Percentiles rank a stretch among this genome's conserved stretches.
phyloP scores from a whole-genome alignment of 2,888 invertebrate species.

The Dryocosmus kuriphilus region DNA sequence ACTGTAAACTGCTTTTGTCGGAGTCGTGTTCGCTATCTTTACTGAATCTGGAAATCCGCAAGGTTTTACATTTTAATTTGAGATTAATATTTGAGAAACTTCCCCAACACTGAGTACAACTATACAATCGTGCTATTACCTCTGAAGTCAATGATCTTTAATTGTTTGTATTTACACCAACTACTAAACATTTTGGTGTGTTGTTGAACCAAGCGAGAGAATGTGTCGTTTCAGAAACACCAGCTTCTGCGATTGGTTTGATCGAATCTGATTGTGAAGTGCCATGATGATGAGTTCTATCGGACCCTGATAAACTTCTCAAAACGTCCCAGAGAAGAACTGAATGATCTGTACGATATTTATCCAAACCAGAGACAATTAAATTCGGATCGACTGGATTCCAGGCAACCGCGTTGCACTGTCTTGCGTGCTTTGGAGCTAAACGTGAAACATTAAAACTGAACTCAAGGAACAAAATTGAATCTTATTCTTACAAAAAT shows the following conservation, averaged over 20 bases:
- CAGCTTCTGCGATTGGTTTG: constrained; percentile 87
- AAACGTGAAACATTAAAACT: constrained; percentile 52
- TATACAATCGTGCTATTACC: constrained; percentile 79
- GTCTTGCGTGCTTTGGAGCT: constrained; percentile 91
- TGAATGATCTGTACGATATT: constrained; percentile 92
- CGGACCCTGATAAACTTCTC: constrained; percentile 77
- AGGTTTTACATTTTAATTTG: constrained; percentile 30
- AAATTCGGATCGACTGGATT: constrained; percentile 89
- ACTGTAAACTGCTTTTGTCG: constrained; percentile 91
- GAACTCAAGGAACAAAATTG: not conserved
- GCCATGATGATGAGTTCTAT: constrained; percentile 71
- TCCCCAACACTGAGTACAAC: too few relatives aligned
- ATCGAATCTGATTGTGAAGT: constrained; percentile 78
- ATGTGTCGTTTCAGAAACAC: constrained; percentile 90
- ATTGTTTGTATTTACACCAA: constrained; percentile 94
- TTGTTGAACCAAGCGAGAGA: constrained; percentile 91
- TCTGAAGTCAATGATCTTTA: constrained; percentile 93
- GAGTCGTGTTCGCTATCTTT: constrained; percentile 83
- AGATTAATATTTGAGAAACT: too few relatives aligned
- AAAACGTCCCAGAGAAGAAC: constrained; percentile 93
- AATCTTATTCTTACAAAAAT: too few relatives aligned
- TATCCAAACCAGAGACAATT: constrained; percentile 92
- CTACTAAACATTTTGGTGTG: constrained; percentile 86
- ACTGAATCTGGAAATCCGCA: constrained; percentile 81
- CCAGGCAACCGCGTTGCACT: constrained; percentile 94